These are phyloP conservation scores for Lophochroa leadbeateri DNA, from an alignment of 2,113 vertebrate species.

Conservation along the genomic window DNA sequence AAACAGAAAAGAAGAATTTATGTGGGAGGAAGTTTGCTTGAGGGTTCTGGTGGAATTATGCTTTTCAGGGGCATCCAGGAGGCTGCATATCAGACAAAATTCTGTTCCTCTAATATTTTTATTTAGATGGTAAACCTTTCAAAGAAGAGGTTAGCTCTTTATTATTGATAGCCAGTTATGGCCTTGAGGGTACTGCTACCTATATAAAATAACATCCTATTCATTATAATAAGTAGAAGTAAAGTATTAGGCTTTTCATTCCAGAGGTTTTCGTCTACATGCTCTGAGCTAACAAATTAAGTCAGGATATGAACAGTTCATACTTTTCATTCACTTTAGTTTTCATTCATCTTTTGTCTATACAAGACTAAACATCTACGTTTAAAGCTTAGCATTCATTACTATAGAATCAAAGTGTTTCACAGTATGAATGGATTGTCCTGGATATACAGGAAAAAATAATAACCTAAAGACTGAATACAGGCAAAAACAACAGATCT, in stretches of 20 bases:
- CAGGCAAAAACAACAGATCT: not conserved
- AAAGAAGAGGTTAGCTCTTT: not conserved
- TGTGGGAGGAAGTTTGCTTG: not conserved
- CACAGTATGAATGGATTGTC: not conserved
- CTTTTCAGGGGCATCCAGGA: not conserved
- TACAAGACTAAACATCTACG: not conserved
- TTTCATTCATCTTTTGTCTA: not conserved
- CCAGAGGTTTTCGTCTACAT: not conserved
- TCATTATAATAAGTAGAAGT: not conserved
- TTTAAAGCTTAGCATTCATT: not conserved
- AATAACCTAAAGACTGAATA: not conserved
- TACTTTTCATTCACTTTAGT: not conserved
- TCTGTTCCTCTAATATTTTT: not conserved
- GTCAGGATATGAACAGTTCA: not conserved
- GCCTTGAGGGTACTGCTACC: not conserved
- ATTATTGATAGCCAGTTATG: not conserved
- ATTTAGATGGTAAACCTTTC: not conserved
- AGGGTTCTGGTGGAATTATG: not conserved
- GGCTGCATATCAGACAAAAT: not conserved
- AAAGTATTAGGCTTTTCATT: not conserved
- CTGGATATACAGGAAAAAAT: not conserved
- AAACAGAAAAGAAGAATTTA: not conserved
- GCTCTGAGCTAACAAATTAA: not conserved
- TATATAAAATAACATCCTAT: not conserved
- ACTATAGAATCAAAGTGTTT: not conserved